Percentiles rank a stretch among this genome's conserved stretches.
Evolutionary conservation across 2,888 invertebrate species (phyloP).

Genomic region (Coleophora deauratella): DNA sequence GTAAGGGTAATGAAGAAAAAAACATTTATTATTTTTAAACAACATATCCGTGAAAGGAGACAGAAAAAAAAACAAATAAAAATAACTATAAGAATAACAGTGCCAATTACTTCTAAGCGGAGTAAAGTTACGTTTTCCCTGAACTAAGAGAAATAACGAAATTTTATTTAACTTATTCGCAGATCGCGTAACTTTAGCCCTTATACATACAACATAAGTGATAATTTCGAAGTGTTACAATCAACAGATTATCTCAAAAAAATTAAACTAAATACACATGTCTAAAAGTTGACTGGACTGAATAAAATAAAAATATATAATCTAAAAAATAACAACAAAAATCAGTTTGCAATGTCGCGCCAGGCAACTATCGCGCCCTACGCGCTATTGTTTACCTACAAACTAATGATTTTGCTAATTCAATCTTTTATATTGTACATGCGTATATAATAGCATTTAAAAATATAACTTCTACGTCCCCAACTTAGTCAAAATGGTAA

Average conservation of each 20-base stretch:
- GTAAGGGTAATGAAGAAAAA: conserved; percentile 54
- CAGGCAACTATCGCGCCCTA: conserved; percentile 36
- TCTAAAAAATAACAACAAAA: conserved; percentile 67
- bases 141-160: conserved; percentile 8
- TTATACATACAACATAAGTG: conserved; percentile 1
- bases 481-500: conserved; percentile 49
- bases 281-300: conserved; percentile 54
- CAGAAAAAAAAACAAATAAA: conserved; percentile 47
- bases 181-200: neutral
- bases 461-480: conserved; percentile 45
- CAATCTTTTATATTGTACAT: conserved; percentile 66
- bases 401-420: conserved; percentile 60
- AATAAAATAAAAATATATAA: conserved; percentile 62
- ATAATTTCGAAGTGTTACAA: conserved; percentile 30
- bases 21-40: conserved; percentile 61
- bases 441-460: conserved; percentile 61
- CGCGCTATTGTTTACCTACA: conserved; percentile 32
- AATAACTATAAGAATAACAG: conserved; percentile 65
- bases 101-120: conserved; percentile 59
- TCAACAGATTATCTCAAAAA: conserved; percentile 40
- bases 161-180: conserved; percentile 12
- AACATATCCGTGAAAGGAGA: conserved; percentile 48
- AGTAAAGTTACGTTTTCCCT: conserved; percentile 17
- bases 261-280: conserved; percentile 49
- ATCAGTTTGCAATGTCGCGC: conserved; percentile 42